Evolutionary conservation across 2,113 vertebrate species (phyloP).

Genomic region (Nycticorax nycticorax): DNA sequence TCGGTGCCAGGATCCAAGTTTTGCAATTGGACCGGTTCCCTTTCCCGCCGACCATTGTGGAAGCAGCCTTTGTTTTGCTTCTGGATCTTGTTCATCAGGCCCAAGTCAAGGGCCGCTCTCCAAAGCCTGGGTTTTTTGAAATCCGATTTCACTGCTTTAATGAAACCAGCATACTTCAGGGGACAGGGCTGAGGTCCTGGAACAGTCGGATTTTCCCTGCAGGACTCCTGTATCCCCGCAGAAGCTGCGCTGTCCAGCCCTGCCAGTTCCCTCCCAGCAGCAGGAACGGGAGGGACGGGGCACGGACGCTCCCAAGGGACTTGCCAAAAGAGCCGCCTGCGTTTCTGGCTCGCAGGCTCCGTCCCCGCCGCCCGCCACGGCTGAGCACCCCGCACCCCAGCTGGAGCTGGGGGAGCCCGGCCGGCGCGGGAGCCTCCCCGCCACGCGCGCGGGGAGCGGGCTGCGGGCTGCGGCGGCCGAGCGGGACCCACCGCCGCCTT

Average conservation of each 20-base stretch:
- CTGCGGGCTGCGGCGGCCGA: not conserved
- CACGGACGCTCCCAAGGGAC: not conserved
- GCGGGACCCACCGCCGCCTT: accelerated
- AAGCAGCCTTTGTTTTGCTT: constrained; percentile 66
- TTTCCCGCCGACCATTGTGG: constrained; percentile 55
- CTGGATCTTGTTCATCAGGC: constrained; percentile 59
- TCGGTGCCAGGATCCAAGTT: constrained; percentile 53
- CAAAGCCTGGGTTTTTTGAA: constrained; percentile 51
- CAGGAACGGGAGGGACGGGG: not conserved
- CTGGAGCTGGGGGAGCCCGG: not conserved
- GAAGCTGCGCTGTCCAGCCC: not conserved
- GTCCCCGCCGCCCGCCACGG: not conserved
- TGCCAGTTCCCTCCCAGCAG: not conserved
- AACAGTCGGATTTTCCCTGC: not conserved
- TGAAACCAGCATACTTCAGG: constrained; percentile 31
- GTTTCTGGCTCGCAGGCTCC: not conserved
- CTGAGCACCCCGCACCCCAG: not conserved
- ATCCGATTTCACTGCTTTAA: constrained; percentile 34
- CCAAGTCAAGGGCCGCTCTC: constrained; percentile 40
- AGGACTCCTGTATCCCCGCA: not conserved
- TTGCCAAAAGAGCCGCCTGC: not conserved
- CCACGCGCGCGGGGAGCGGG: accelerated
- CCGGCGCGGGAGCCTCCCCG: accelerated
- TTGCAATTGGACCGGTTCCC: constrained; percentile 51
- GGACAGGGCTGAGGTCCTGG: not conserved